phyloP scores from a whole-genome alignment of 2,797 vertebrate species.

The Enteromius afrohamiltoni region DNA sequence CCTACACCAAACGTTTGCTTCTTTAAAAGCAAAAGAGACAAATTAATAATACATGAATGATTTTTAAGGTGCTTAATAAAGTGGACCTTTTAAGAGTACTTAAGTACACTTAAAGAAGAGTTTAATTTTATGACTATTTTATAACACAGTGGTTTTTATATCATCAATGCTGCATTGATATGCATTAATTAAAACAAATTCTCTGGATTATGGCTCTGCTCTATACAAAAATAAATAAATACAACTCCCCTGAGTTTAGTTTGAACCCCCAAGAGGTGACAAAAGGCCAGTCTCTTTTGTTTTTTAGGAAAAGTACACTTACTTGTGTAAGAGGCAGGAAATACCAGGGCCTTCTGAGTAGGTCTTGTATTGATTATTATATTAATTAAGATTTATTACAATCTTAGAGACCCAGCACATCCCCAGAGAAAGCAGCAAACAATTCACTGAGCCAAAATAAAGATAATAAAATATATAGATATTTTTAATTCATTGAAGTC shows the following conservation, averaged over 20 bases:
- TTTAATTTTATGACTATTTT: neutral
- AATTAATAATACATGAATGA: neutral
- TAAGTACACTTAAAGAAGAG: neutral
- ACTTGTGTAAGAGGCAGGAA: neutral
- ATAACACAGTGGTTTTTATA: neutral
- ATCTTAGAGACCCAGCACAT: neutral
- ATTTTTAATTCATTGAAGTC: slow-evolving; percentile 54
- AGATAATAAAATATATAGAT: slow-evolving; percentile 54
- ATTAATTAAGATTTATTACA: neutral
- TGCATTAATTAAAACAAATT: neutral
- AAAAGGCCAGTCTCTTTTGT: slow-evolving; percentile 18
- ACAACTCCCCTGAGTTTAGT: neutral
- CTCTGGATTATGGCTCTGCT: neutral
- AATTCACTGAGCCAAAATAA: neutral
- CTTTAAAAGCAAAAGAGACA: neutral
- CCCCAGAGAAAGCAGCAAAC: neutral
- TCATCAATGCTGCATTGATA: neutral
- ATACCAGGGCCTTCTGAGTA: neutral
- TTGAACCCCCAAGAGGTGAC: too few relatives aligned
- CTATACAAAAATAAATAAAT: neutral
- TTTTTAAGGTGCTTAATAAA: neutral
- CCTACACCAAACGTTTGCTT: neutral
- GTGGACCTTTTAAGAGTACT: neutral
- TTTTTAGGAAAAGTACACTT: neutral
- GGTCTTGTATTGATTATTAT: neutral